Evolutionary conservation across 2,888 invertebrate genomes (phyloP), one percentile per base, ranked within the genome.

Genomic region (Conistra vaccinii): DNA sequence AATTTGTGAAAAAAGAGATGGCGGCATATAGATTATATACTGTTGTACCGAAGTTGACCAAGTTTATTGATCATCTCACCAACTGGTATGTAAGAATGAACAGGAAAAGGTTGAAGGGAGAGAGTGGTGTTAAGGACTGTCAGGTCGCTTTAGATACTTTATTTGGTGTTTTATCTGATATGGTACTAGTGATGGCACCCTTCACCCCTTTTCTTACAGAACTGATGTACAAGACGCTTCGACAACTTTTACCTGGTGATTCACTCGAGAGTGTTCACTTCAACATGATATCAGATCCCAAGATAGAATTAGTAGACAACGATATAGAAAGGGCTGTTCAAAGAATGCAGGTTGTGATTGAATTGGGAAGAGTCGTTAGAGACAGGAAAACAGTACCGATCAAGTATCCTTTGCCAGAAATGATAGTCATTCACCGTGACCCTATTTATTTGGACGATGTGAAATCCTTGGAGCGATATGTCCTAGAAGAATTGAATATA

Each of bases 61-160:
- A 99, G 92, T 99, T 99, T 94, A 99, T 99, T 85, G 99, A 99
- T 91, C 98, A 99, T 91, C 97, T 99, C 6, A 99, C 99, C 45
- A 99, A 99, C 94, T 99, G 99, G 99, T 99, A 99, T 93, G 99
- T 99, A 48, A 97, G 99, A 82, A 98, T 99, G 98, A 99, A 99
- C 94, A 97, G 99, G 74, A 98, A 98, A 89, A 97, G 99, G 69
- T 97, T 99, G 79, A 99, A 99, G 97, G 99, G 99, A 58, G 99
- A 99, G 91, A 97, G 97, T 83, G 98, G 99, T 0, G 92, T 97
- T 4, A 97, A 97, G 48, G 99, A 99, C 90, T 98, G 99, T 90
- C 97, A 97, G 79, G 97, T 97, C 73, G 99, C 99, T 0, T 94
- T 99, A 73, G 98, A 98, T 85, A 99, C 99, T 0, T 97, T 99